Percentiles rank a stretch among this genome's conserved stretches.
Evolutionary conservation across 2,113 vertebrate species (phyloP).

Genomic region (Chelonoidis abingdonii): DNA sequence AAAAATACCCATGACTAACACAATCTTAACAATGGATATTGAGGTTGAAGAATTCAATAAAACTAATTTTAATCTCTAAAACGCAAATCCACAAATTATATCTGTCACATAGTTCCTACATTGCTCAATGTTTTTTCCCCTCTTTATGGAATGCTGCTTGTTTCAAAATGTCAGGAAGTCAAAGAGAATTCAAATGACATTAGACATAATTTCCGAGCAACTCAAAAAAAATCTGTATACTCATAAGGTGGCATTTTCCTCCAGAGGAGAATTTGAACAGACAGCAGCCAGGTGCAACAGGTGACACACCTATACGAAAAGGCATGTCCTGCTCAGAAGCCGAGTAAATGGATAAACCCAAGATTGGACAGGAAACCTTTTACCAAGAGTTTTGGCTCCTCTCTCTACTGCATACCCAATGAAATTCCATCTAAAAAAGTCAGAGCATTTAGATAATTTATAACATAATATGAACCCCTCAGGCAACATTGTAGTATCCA

Average conservation of each 20-base stretch:
- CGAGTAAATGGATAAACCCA: neutral
- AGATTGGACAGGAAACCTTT: neutral
- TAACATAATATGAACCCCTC: neutral
- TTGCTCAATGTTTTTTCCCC: neutral
- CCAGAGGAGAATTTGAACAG: neutral
- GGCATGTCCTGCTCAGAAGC: neutral
- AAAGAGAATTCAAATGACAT: slow-evolving; percentile 1
- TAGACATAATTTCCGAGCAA: neutral
- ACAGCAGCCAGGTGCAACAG: neutral
- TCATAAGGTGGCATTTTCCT: neutral
- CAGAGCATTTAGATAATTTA: neutral
- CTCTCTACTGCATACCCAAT: neutral
- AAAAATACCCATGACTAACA: too few relatives aligned
- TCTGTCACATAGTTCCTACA: neutral
- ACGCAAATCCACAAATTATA: rapidly evolving
- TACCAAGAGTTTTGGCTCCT: neutral
- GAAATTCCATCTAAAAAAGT: neutral
- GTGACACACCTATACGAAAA: neutral
- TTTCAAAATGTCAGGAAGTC: neutral
- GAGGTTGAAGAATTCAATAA: neutral
- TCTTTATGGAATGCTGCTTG: neutral
- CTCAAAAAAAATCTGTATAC: neutral
- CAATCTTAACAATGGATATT: rapidly evolving
- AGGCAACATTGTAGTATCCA: neutral
- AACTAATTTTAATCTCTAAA: neutral